Evolutionary conservation across 2,888 invertebrate species (phyloP).

Genomic region (Venusia cambrica): DNA sequence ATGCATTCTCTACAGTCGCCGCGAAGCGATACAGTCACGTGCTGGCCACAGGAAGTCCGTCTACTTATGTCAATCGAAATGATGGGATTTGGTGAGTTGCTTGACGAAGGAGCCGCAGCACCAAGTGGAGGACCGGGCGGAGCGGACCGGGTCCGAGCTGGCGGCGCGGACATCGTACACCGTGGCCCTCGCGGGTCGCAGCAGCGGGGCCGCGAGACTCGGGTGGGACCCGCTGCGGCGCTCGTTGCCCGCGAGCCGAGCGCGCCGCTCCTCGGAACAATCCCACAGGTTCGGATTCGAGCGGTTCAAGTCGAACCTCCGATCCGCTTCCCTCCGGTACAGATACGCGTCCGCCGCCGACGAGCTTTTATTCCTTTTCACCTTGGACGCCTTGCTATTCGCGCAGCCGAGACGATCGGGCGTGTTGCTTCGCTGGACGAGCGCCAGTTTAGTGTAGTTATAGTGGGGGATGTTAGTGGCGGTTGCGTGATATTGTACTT

Average conservation of each 20-base stretch:
- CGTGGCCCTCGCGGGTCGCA: slow-evolving; percentile 78
- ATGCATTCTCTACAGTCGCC: too few relatives aligned
- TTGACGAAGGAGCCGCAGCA: slow-evolving; percentile 90
- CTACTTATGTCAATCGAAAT: slow-evolving; percentile 83
- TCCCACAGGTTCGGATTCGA: slow-evolving; percentile 75
- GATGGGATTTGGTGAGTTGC: slow-evolving; percentile 88
- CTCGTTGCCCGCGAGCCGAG: slow-evolving; percentile 45
- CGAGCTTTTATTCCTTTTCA: slow-evolving; percentile 75
- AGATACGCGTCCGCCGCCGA: slow-evolving; percentile 68
- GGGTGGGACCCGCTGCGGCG: slow-evolving; percentile 68
- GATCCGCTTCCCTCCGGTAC: slow-evolving; percentile 58
- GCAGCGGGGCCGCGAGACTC: slow-evolving; percentile 51
- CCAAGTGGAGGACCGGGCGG: slow-evolving; percentile 85
- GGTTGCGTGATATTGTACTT: slow-evolving; percentile 85
- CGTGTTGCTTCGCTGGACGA: slow-evolving; percentile 58
- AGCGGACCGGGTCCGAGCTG: slow-evolving; percentile 51
- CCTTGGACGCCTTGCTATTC: slow-evolving; percentile 52
- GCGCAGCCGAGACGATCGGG: slow-evolving; percentile 55
- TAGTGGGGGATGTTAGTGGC: slow-evolving; percentile 74
- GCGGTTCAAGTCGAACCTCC: slow-evolving; percentile 68
- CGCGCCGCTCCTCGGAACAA: slow-evolving; percentile 53
- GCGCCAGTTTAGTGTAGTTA: slow-evolving; percentile 65
- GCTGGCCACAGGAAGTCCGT: slow-evolving; percentile 15
- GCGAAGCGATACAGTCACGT: too few relatives aligned
- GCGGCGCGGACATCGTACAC: slow-evolving; percentile 35